Percentiles rank a stretch among this genome's conserved stretches.
These are phyloP conservation scores for Lichenostomus cassidix DNA, from an alignment of 2,113 vertebrate genomes.

Conservation along the genomic window DNA sequence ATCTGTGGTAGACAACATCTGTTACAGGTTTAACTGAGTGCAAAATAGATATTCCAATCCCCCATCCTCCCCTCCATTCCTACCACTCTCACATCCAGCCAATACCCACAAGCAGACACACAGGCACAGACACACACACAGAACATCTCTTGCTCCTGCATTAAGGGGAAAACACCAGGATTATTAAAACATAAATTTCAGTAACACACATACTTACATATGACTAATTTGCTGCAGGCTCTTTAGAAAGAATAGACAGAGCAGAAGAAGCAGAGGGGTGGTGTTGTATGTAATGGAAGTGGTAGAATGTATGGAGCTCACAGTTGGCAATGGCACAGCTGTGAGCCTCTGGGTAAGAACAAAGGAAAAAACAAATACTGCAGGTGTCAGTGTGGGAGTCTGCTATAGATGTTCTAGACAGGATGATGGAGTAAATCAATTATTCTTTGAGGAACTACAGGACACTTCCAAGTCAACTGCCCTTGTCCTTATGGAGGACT, in stretches of 20 bases:
- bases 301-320: neutral
- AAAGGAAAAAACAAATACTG: neutral
- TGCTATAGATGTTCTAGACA: neutral
- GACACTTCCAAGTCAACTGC: neutral
- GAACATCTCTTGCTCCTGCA: neutral
- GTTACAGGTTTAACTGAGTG: neutral
- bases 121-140: neutral
- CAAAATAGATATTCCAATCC: neutral
- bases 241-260: neutral
- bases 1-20: neutral
- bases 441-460: neutral
- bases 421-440: neutral
- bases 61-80: neutral
- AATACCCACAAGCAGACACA: neutral
- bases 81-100: neutral
- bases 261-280: accelerated
- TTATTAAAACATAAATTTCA: neutral
- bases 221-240: neutral
- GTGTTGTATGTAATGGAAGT: neutral
- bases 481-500: neutral
- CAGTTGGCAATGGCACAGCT: neutral
- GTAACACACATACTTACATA: neutral
- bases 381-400: neutral
- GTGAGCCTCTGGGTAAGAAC: neutral
- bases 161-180: neutral